These are phyloP conservation scores for Portunus trituberculatus DNA, from an alignment of 1,140 invertebrate genomes.

Conservation along the genomic window DNA sequence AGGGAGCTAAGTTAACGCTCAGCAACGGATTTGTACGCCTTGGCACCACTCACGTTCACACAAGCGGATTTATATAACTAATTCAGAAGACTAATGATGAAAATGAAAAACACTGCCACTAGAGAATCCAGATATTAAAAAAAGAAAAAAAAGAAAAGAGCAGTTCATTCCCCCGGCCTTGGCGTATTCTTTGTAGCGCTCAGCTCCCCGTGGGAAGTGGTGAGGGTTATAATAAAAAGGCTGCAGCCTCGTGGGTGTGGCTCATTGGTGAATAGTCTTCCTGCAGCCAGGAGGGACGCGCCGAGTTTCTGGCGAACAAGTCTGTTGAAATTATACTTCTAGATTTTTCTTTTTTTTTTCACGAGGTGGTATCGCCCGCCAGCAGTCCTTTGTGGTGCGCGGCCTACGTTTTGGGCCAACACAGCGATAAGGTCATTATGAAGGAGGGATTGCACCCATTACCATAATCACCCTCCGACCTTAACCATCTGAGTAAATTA, in stretches of 20 bases:
- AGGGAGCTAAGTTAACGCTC: too few species aligned
- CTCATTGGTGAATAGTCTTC: background rate
- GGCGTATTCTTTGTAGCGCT: too few species aligned
- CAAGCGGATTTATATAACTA: too few species aligned
- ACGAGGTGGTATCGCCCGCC: background rate
- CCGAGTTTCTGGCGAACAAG: too few species aligned
- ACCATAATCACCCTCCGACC: background rate
- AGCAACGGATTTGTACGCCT: too few species aligned
- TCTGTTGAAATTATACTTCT: too few species aligned
- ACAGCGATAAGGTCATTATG: constrained; percentile 1
- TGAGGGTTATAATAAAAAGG: background rate
- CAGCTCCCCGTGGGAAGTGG: background rate
- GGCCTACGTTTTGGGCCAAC: background rate
- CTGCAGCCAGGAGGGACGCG: background rate
- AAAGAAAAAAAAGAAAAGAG: background rate
- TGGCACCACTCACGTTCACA: too few species aligned
- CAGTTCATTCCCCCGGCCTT: background rate
- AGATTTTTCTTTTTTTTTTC: too few species aligned
- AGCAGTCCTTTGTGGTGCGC: background rate
- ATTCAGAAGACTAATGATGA: too few species aligned
- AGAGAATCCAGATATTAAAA: too few species aligned
- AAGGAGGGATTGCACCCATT: background rate
- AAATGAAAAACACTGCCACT: too few species aligned
- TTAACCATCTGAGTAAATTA: background rate
- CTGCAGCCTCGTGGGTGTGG: background rate